A percentile compares a stretch with the other conserved stretches of the same genome.
These are phyloP conservation scores for Tolmerus cingulatus DNA, from an alignment of 2,888 invertebrate genomes.

Conservation along the genomic window DNA sequence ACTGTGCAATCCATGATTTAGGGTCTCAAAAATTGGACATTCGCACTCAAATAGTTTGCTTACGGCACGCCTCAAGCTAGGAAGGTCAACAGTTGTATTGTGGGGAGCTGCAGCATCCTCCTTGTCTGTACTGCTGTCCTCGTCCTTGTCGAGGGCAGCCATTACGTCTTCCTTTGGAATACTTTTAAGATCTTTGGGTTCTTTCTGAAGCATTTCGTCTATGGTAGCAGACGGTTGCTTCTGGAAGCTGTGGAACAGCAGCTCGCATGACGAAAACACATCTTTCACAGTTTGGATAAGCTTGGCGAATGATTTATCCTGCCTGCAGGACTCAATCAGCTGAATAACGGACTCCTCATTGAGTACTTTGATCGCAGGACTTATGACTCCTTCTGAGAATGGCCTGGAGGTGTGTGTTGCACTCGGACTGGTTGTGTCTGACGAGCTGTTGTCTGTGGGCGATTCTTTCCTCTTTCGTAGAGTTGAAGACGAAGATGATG, in stretches of 20 bases:
- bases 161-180: slow-evolving; percentile 77
- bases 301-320: slow-evolving; percentile 73
- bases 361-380: slow-evolving; percentile 63
- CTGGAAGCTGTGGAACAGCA: slow-evolving; percentile 77
- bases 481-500: slow-evolving; percentile 42
- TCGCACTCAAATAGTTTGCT: slow-evolving; percentile 59
- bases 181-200: slow-evolving; percentile 66
- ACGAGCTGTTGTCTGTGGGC: neutral
- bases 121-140: slow-evolving; percentile 71
- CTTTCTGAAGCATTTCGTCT: slow-evolving; percentile 66
- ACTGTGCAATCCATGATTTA: slow-evolving; percentile 54
- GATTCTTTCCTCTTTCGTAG: slow-evolving; percentile 39
- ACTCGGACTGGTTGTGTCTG: slow-evolving; percentile 41
- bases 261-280: slow-evolving; percentile 75
- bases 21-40: slow-evolving; percentile 55
- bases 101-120: slow-evolving; percentile 48
- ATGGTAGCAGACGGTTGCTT: slow-evolving; percentile 64
- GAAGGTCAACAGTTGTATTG: slow-evolving; percentile 70
- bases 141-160: slow-evolving; percentile 86
- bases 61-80: slow-evolving; percentile 64
- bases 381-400: slow-evolving; percentile 10
- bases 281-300: slow-evolving; percentile 79
- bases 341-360: slow-evolving; percentile 79
- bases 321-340: slow-evolving; percentile 78
- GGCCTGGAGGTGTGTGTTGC: neutral